Evolutionary conservation across 2,888 invertebrate genomes (phyloP), one percentile per base, ranked within the genome.

Genomic region (Drosophila peninsularis): DNA sequence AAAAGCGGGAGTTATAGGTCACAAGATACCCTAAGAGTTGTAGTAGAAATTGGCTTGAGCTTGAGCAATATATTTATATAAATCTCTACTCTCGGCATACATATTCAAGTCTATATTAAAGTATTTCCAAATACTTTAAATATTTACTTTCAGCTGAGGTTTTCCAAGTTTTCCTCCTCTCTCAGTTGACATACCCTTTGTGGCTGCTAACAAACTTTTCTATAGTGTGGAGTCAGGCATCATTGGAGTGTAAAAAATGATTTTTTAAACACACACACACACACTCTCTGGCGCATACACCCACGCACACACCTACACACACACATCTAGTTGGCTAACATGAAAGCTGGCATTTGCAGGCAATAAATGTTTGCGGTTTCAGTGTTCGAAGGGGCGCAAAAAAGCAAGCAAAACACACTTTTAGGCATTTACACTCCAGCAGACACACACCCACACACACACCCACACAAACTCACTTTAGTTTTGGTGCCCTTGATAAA

Each of bases 301-400:
- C 27, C 27, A 17, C 7, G 7, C 9, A 39, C 17, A 13, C 9
- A 39, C 13, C 11, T 2, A 13, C 7, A 13, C 63, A 62, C 41
- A 74, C 63, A 49, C 64, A 64, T 34, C 68, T 58, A 52, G 64
- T 76, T 58, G 62, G 72, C 60, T 63, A 85, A 83, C 83, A 85
- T 83, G 67, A 83, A 83, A 83, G 88, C 78, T 71, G 82, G 85
- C 80, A 80, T 87, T 82, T 82, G 77, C 66, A 74, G 70, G 88
- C 78, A 82, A 88, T 85, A 88, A 88, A 88, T 88, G 83, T 85
- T 88, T 83, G 83, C 71, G 83, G 82, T 80, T 75, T 72, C 82
- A 62, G 67, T 70, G 82, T 82, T 81, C 77, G 80, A 74, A 74
- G 72, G 69, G 52, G 57, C 50, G 45, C 57, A 55, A 66, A n/a